A percentile compares a stretch with the other conserved stretches of the same genome.
phyloP scores from a whole-genome alignment of 2,113 vertebrate genomes.

The Phrynosoma blainvillii region DNA sequence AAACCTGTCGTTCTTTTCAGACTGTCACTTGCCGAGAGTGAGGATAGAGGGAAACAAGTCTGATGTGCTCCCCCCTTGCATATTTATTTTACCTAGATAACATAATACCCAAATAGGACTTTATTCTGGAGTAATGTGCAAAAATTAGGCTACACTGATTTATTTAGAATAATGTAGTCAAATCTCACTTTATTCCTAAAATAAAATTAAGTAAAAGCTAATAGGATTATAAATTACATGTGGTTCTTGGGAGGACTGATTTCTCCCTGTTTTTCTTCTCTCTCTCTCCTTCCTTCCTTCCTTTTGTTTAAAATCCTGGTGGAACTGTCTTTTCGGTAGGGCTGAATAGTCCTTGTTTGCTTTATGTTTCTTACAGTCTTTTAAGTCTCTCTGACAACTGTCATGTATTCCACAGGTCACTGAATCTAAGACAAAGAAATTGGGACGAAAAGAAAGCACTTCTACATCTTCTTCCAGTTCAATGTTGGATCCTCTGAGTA shows the following conservation, averaged over 20 bases:
- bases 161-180: too few relatives aligned
- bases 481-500: slow-evolving; percentile 88
- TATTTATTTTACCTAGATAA: too few relatives aligned
- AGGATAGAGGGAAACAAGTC: too few relatives aligned
- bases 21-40: too few relatives aligned
- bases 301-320: neutral
- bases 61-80: too few relatives aligned
- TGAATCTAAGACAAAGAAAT: slow-evolving; percentile 89
- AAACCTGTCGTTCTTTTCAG: too few relatives aligned
- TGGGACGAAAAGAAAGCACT: slow-evolving; percentile 89
- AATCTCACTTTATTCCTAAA: too few relatives aligned
- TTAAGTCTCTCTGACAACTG: neutral
- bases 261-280: neutral
- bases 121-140: too few relatives aligned
- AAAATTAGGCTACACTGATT: too few relatives aligned
- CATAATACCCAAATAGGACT: too few relatives aligned
- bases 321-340: neutral
- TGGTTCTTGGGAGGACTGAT: neutral
- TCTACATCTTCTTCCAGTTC: slow-evolving; percentile 93
- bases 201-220: too few relatives aligned
- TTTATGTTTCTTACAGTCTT: neutral
- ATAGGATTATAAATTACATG: neutral
- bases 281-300: too few relatives aligned
- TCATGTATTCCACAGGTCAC: slow-evolving; percentile 81
- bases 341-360: neutral